Evolutionary conservation across 2,888 invertebrate genomes (phyloP), one percentile per base, ranked within the genome.

Genomic region (Brachynemurus nebulosus): DNA sequence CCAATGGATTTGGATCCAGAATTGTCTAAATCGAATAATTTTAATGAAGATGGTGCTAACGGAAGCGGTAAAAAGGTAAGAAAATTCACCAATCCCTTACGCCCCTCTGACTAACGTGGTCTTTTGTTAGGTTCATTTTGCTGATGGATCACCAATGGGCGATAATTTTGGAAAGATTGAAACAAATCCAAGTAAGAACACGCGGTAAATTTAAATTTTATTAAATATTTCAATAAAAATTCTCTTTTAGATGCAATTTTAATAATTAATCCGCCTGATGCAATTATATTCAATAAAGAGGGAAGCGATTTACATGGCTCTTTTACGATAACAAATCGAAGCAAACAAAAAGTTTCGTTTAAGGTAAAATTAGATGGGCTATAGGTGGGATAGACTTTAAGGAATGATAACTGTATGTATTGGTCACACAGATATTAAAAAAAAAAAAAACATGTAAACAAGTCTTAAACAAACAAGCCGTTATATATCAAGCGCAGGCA

Each of bases 241-340:
- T 34, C 7, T 19, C 14, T 41, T 0, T 59, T 59, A 38, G 76
- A 72, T 42, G 74, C 74, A 49, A 71, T 77, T 67, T 61, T 83
- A 40, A 68, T 65, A 38, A 64, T 80, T 19, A 70, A 69, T 19
- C 86, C 86, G 1, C 73, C 77, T 16, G 82, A 83, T 50, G 70
- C 76, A 20, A 76, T 92, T 44, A 61, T 72, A 40, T 89, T 88
- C 58, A 70, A 71, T 50, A 74, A 67, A 47, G 75, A 76, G 35
- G 79, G 74, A 38, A 76, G 73, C 47, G 86, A 86, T 56, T 62
- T 80, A 20, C 68, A 72, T 2, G 80, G 82, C 40, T 73, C 72
- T 25, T 74, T 83, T 53, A 70, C 69, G 0, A 67, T 92, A 12
- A 78, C 76, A 20, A 89, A 89, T 58, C 71, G 81, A 49, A 39